phyloP scores from a whole-genome alignment of 2,113 vertebrate genomes.

The Gallinago jamesoni region DNA sequence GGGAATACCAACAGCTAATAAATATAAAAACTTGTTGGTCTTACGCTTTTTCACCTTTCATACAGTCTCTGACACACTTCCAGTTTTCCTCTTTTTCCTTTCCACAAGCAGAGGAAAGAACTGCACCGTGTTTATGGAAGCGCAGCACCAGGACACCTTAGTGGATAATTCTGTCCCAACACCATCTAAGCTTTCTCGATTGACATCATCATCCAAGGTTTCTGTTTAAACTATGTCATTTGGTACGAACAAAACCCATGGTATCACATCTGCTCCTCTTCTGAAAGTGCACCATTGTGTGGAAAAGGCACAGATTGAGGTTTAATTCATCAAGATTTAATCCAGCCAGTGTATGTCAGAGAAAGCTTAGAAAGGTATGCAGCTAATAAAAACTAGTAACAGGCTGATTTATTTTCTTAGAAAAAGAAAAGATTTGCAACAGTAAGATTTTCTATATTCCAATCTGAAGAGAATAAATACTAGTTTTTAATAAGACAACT shows the following conservation, averaged over 20 bases:
- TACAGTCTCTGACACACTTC: not conserved
- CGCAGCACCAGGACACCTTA: fast-evolving
- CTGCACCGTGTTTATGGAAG: not conserved
- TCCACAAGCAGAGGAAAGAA: not conserved
- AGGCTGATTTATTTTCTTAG: not conserved
- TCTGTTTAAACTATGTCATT: not conserved
- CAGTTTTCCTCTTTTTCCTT: not conserved
- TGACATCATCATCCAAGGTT: not conserved
- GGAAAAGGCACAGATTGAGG: not conserved
- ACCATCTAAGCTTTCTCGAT: not conserved
- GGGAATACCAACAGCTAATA: not conserved
- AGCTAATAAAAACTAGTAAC: not conserved
- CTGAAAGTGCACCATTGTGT: not conserved
- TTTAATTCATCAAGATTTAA: not conserved
- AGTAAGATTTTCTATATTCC: too few species aligned
- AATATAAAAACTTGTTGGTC: not conserved
- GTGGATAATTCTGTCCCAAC: not conserved
- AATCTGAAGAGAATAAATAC: not conserved
- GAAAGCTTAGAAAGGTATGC: not conserved
- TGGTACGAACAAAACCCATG: not conserved
- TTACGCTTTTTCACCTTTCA: not conserved
- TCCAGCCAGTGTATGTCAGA: not conserved
- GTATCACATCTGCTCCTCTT: not conserved
- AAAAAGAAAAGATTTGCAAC: not conserved
- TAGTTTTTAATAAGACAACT: not conserved